These are phyloP conservation scores for Norana najaformis DNA, from an alignment of 2,888 invertebrate genomes.

Conservation along the genomic window DNA sequence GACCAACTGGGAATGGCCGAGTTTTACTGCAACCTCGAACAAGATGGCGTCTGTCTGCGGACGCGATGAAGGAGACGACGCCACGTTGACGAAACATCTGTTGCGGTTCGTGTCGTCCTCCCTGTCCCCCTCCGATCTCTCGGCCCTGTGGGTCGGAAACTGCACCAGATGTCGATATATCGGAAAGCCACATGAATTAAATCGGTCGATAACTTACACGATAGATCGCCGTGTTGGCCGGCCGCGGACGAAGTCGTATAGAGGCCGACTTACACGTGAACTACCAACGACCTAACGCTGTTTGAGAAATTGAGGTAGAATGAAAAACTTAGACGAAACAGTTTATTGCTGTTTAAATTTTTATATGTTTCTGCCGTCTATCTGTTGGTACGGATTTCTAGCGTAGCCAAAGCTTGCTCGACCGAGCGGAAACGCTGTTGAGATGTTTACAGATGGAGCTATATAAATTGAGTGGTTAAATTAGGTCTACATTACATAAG, in stretches of 20 bases:
- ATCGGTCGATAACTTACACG: background rate
- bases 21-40: too few relatives aligned
- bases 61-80: background rate
- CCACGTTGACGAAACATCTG: constrained; percentile 25
- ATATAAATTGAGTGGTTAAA: too few relatives aligned
- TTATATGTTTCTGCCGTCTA: background rate
- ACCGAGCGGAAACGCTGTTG: background rate
- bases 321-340: background rate
- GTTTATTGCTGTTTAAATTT: background rate
- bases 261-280: background rate
- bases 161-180: constrained; percentile 16
- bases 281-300: background rate
- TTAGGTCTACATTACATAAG: background rate
- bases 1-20: background rate
- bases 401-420: background rate
- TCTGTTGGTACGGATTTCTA: background rate
- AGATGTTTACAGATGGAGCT: too few relatives aligned
- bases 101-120: background rate
- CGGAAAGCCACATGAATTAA: background rate
- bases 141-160: background rate
- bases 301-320: background rate
- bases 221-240: background rate
- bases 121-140: constrained; percentile 8
- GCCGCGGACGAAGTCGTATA: background rate
- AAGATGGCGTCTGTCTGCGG: background rate